Evolutionary conservation across 2,113 vertebrate species (phyloP).

Genomic region (Microcebus griseorufus): DNA sequence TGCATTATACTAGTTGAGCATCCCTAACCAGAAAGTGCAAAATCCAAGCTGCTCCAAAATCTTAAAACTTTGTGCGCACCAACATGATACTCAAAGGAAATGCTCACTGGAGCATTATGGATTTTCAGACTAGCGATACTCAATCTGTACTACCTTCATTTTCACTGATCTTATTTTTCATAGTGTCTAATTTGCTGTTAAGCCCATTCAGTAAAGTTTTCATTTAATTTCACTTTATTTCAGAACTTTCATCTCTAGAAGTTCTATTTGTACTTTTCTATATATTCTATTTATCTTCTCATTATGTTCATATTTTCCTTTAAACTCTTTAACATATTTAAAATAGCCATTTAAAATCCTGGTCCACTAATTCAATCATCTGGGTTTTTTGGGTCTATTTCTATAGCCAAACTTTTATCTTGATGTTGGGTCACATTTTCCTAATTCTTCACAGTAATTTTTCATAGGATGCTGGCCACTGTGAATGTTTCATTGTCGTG

Average conservation of each 20-base stretch:
- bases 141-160: not conserved
- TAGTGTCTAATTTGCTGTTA: not conserved
- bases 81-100: not conserved
- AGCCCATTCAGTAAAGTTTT: not conserved
- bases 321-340: not conserved
- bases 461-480: not conserved
- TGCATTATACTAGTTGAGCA: not conserved
- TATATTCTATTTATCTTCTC: not conserved
- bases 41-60: not conserved
- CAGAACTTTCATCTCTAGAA: not conserved
- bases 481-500: not conserved
- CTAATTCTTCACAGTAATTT: not conserved
- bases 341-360: not conserved
- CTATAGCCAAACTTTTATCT: not conserved
- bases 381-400: not conserved
- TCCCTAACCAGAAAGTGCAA: not conserved
- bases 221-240: slow-evolving; percentile 7
- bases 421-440: not conserved
- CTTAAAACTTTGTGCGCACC: not conserved
- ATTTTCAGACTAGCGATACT: not conserved
- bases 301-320: not conserved
- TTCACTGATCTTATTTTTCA: not conserved
- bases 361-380: not conserved
- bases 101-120: not conserved
- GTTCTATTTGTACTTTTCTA: not conserved